These are phyloP conservation scores for Lissonota sp. DNA, from an alignment of 2,888 invertebrate genomes.

Conservation along the genomic window DNA sequence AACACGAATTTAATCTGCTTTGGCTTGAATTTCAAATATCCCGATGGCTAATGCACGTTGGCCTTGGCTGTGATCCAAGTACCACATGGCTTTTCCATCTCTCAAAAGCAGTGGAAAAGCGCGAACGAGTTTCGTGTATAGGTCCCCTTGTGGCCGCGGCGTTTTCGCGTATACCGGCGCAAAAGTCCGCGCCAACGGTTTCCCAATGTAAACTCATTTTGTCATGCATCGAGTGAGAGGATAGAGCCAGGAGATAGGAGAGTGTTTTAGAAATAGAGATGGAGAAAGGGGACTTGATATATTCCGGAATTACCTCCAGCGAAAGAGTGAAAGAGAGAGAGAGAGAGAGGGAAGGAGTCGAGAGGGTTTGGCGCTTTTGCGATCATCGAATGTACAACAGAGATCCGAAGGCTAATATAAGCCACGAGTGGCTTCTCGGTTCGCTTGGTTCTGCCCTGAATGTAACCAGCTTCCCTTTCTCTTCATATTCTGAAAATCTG, in stretches of 20 bases:
- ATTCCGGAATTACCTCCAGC: slow-evolving; percentile 1
- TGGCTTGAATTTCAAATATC: slow-evolving; percentile 81
- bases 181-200: slow-evolving; percentile 58
- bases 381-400: background rate
- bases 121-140: slow-evolving; percentile 46
- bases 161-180: slow-evolving; percentile 49
- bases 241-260: background rate
- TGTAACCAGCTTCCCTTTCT: slow-evolving; percentile 35
- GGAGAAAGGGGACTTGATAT: slow-evolving; percentile 2
- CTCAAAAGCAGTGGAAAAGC: slow-evolving; percentile 52
- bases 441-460: slow-evolving; percentile 40
- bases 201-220: slow-evolving; percentile 79
- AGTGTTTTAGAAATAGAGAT: background rate
- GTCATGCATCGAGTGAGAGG: slow-evolving; percentile 72
- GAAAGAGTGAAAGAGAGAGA: background rate
- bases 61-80: slow-evolving; percentile 80
- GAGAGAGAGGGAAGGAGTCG: background rate
- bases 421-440: slow-evolving; percentile 29
- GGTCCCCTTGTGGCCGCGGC: slow-evolving; percentile 40
- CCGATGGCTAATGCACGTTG: slow-evolving; percentile 81
- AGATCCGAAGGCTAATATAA: slow-evolving; percentile 26
- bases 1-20: slow-evolving; percentile 81
- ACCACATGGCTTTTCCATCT: slow-evolving; percentile 73
- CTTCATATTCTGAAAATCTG: slow-evolving; percentile 5
- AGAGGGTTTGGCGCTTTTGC: slow-evolving; percentile 18